Evolutionary conservation across 2,797 vertebrate genomes (phyloP).

Genomic region (Peromyscus nudipes): DNA sequence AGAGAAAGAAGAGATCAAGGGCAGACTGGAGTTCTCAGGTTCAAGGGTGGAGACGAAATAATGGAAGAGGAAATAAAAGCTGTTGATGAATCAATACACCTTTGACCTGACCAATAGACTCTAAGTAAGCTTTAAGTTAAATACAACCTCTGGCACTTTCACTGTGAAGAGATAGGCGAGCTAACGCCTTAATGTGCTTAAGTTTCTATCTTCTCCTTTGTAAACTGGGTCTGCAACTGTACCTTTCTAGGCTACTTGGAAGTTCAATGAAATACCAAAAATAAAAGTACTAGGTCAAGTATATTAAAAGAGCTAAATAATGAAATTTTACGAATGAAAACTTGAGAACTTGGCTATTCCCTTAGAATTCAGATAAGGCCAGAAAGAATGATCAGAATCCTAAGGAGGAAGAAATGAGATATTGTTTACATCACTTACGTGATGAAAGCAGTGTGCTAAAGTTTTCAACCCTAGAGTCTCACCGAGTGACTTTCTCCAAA

Average conservation of each 20-base stretch:
- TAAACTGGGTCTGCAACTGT: neutral
- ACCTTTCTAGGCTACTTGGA: neutral
- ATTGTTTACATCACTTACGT: neutral
- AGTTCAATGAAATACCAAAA: neutral
- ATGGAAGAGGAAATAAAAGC: constrained; percentile 52
- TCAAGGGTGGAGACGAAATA: neutral
- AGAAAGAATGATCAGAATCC: neutral
- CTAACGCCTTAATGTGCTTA: neutral
- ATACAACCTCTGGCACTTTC: neutral
- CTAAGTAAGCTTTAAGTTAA: neutral
- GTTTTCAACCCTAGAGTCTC: neutral
- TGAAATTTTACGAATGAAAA: constrained; percentile 26
- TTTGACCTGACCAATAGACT: constrained; percentile 15
- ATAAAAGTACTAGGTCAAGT: neutral
- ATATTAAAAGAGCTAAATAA: neutral
- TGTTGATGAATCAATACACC: neutral
- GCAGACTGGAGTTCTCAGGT: neutral
- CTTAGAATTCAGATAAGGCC: neutral
- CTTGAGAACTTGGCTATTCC: neutral
- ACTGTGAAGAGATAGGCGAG: neutral
- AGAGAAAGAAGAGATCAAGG: constrained; percentile 32
- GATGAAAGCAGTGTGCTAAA: neutral
- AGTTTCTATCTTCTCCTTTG: neutral
- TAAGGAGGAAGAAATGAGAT: neutral
- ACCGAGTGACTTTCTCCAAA: neutral